Evolutionary conservation across 2,113 vertebrate species (phyloP), one percentile per base, ranked within the genome.

Genomic region (Chaetodon trifascialis): DNA sequence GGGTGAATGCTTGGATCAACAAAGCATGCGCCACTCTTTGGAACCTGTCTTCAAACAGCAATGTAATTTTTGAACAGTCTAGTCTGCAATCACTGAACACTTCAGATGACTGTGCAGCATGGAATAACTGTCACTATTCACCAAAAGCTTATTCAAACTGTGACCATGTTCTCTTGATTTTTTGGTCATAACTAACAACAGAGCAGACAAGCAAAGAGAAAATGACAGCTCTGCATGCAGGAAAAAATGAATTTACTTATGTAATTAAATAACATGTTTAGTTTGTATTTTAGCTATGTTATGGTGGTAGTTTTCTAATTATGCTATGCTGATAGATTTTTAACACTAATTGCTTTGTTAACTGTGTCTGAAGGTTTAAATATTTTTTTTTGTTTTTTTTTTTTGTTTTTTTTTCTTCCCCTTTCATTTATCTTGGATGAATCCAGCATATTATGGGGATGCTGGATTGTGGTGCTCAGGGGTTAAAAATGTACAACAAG

Each of bases 401-500:
- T 59, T 89, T 88, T n/a, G n/a, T n/a, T 89, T 86, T 88, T 38
- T 85, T 84, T 86, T 77, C 63, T 89, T 88, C 91, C 80, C 73
- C 75, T 91, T 93, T 79, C 73, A 73, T 92, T 93, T 85, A 90
- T 82, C 91, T 93, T 92, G 86, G 88, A 92, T 87, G 74, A 90
- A 93, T 93, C 94, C 92, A 94, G 94, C 92, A 86, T 82, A 92
- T 95, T 91, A 89, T 91, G 81, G 89, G 91, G 90, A 93, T 79
- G 82, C 95, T 95, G 96, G 95, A 92, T 94, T 95, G 92, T 91
- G 94, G 93, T 90, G 91, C 93, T 95, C 91, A 89, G 93, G 94
- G 92, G 93, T 93, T 91, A 78, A 88, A 84, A 89, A 88, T 80
- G 76, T 69, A 82, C 56, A 78, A 87, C 66, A 36, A 82, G 82